These are phyloP conservation scores for Lithobates pipiens DNA, from an alignment of 2,797 vertebrate species.

Conservation along the genomic window DNA sequence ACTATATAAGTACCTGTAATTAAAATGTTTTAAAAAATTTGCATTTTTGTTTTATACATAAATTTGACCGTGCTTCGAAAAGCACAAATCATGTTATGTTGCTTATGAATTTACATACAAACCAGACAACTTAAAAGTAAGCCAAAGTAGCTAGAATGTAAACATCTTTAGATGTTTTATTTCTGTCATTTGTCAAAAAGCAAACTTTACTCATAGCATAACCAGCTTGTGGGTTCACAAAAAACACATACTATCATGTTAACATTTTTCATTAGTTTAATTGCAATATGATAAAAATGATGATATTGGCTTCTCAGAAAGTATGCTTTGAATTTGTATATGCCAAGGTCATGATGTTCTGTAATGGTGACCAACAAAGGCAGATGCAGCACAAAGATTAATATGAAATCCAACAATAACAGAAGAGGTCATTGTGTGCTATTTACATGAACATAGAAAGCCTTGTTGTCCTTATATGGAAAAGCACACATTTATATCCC, in stretches of 20 bases:
- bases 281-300: slow-evolving; percentile 22
- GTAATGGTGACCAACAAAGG: slow-evolving; percentile 13
- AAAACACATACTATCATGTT: neutral
- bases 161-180: neutral
- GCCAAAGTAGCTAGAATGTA: neutral
- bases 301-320: neutral
- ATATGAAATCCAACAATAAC: slow-evolving; percentile 37
- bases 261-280: slow-evolving; percentile 19
- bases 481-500: neutral
- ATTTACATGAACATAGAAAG: slow-evolving; percentile 21
- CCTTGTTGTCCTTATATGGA: slow-evolving; percentile 22
- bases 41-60: too few species aligned
- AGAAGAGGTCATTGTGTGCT: slow-evolving; percentile 36
- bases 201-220: neutral
- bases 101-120: neutral
- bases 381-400: slow-evolving; percentile 43
- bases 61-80: neutral
- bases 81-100: neutral
- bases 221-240: neutral
- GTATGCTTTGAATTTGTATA: slow-evolving; percentile 17
- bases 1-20: too few species aligned
- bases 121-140: neutral
- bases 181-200: neutral
- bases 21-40: too few species aligned
- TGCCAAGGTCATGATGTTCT: slow-evolving; percentile 40